Conservation (phyloP, 2,797 vertebrate genomes). For the Threskiornis aethiopicus region DNA sequence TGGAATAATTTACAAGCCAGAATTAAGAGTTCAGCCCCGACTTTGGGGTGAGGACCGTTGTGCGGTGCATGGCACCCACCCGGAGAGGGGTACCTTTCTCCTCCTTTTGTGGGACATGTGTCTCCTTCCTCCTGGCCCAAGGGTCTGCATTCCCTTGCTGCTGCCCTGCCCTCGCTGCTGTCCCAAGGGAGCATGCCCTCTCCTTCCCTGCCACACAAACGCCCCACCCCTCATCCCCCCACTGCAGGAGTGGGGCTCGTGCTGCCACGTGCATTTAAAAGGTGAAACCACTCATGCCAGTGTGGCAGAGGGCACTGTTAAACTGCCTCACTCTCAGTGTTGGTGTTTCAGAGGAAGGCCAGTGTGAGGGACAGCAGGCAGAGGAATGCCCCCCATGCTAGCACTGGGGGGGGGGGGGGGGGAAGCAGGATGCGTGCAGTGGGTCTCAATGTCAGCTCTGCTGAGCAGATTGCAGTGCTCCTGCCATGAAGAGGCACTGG, state of each 20-base stretch:
- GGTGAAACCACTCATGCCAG: not conserved
- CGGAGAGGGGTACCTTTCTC: rapidly evolving
- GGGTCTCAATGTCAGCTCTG: rapidly evolving
- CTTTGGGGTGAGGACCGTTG: rapidly evolving
- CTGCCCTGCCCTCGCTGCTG: not conserved
- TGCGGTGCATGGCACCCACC: rapidly evolving
- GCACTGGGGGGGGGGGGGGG: rapidly evolving
- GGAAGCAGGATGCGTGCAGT: rapidly evolving
- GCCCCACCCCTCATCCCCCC: rapidly evolving
- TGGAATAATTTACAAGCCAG: not conserved
- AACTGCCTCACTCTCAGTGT: rapidly evolving
- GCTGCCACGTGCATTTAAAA: not conserved
- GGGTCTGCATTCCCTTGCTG: not conserved
- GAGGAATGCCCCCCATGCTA: not conserved
- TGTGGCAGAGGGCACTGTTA: not conserved
- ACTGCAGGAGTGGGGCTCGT: rapidly evolving
- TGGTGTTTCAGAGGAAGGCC: rapidly evolving
- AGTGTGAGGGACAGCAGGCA: not conserved
- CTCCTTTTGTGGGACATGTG: rapidly evolving
- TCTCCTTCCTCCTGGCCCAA: not conserved
- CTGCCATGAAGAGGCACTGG: rapidly evolving
- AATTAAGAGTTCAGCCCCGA: not conserved
- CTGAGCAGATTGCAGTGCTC: rapidly evolving
- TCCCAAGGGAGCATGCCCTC: rapidly evolving
- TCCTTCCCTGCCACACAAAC: not conserved